Conservation (phyloP, 2,797 vertebrate species). For the Limosa lapponica region DNA sequence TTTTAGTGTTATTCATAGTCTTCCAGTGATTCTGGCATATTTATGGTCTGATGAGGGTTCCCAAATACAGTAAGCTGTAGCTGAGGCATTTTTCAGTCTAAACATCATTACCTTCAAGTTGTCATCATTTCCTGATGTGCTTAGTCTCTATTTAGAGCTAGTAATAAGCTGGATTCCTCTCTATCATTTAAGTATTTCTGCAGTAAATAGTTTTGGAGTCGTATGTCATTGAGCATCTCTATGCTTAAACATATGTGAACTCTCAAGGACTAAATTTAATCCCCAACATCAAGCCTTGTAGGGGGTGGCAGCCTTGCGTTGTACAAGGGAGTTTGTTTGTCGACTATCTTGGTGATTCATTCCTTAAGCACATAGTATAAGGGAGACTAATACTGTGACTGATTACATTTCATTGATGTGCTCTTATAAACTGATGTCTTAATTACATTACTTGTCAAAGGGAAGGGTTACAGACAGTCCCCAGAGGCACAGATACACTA, state of each 20-base stretch:
- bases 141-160: neutral
- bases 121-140: neutral
- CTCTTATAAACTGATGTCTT: neutral
- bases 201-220: neutral
- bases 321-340: neutral
- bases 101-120: slow-evolving; percentile 12
- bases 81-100: slow-evolving; percentile 15
- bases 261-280: neutral
- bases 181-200: neutral
- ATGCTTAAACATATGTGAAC: neutral
- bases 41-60: neutral
- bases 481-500: neutral
- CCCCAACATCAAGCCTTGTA: neutral
- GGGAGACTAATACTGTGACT: neutral
- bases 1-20: neutral
- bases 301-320: neutral
- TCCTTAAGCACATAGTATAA: neutral
- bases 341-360: neutral
- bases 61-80: neutral
- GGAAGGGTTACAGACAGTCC: neutral
- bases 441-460: neutral
- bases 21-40: neutral
- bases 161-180: neutral
- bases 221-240: neutral
- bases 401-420: neutral